phyloP scores from a whole-genome alignment of 2,113 vertebrate genomes.

The Microcebus tavaratra region DNA sequence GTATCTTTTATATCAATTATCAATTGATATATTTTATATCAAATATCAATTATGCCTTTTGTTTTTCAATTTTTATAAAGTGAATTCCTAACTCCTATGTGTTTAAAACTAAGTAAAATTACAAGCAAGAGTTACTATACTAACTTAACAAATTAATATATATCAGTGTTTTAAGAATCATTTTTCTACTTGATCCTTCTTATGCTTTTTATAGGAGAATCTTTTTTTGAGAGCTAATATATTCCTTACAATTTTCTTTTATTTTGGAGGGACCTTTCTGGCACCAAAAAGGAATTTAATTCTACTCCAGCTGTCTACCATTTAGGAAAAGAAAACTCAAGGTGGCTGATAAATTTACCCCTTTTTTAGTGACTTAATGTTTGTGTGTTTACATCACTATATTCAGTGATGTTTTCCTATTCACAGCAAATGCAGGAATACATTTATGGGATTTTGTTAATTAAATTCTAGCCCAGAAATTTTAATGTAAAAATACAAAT shows the following conservation, averaged over 20 bases:
- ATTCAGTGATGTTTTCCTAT: background rate
- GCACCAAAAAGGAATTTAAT: background rate
- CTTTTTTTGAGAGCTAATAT: background rate
- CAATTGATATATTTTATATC: background rate
- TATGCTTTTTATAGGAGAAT: background rate
- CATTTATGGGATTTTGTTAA: background rate
- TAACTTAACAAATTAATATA: background rate
- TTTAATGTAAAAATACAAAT: background rate
- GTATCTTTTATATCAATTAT: background rate
- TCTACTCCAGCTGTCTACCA: background rate
- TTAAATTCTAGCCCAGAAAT: background rate
- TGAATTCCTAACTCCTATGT: background rate
- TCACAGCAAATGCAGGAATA: background rate
- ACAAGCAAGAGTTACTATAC: background rate
- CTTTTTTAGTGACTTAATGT: background rate
- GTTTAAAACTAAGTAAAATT: background rate
- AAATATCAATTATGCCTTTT: background rate
- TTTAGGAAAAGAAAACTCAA: background rate
- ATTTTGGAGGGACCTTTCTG: background rate
- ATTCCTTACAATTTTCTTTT: background rate
- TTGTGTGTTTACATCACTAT: background rate
- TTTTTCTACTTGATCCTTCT: background rate
- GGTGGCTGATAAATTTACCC: background rate
- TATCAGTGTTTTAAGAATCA: background rate
- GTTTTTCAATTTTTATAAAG: background rate